Evolutionary conservation across 2,113 vertebrate genomes (phyloP).

Genomic region (Meleagris gallopavo): DNA sequence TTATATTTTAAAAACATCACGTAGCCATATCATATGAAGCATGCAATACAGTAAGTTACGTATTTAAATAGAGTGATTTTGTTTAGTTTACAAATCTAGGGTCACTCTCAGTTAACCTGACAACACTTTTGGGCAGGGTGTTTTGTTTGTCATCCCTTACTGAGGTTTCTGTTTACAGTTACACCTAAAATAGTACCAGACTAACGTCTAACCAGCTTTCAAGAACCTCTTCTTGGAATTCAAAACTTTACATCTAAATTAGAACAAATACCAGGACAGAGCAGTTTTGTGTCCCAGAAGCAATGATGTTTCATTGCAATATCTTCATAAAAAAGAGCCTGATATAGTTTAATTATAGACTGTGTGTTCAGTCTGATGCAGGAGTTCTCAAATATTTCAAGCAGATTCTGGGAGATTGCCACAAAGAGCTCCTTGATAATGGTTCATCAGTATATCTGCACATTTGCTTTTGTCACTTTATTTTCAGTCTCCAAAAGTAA

Average conservation of each 20-base stretch:
- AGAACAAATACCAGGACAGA: background rate
- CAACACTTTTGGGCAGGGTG: background rate
- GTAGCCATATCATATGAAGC: conserved; percentile 22
- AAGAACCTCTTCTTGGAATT: background rate
- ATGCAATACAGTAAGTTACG: conserved; percentile 22
- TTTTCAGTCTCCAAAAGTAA: conserved; percentile 46
- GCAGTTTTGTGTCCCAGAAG: background rate
- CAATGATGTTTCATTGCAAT: background rate
- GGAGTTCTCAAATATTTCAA: conserved; percentile 18
- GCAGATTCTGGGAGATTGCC: background rate
- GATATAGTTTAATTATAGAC: background rate
- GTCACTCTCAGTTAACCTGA: background rate
- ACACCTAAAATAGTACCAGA: background rate
- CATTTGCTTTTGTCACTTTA: conserved; percentile 37
- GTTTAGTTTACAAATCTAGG: background rate
- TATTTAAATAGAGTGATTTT: conserved; percentile 17
- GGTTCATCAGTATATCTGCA: background rate
- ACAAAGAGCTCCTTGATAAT: background rate
- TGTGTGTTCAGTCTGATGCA: background rate
- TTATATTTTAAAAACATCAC: conserved; percentile 46
- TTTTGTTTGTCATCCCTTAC: background rate
- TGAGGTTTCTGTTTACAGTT: background rate
- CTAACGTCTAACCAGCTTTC: background rate
- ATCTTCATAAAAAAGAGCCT: background rate
- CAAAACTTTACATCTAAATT: background rate